Conservation (phyloP, 2,888 invertebrate genomes). For the Dicycla oo region DNA sequence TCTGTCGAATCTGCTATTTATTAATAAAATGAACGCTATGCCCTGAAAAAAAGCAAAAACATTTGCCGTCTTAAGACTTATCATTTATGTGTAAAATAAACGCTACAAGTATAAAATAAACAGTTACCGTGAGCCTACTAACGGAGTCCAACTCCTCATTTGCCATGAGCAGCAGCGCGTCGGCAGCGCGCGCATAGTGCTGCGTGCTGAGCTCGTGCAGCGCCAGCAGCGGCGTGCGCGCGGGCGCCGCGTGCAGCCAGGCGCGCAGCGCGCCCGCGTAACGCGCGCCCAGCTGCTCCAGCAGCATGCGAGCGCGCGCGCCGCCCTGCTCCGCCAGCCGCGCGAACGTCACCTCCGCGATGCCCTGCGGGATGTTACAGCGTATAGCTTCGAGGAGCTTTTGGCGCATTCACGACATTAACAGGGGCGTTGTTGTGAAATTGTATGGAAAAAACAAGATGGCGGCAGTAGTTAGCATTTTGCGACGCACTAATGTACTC, state of each 20-base stretch:
- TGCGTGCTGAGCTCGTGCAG: slow-evolving; percentile 65
- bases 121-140: slow-evolving; percentile 91
- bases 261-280: slow-evolving; percentile 51
- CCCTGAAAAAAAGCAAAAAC: no score
- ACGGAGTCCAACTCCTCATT: slow-evolving; percentile 91
- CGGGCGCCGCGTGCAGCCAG: slow-evolving; percentile 56
- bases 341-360: slow-evolving; percentile 77
- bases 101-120: no score
- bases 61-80: no score
- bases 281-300: slow-evolving; percentile 57
- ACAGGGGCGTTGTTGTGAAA: no score
- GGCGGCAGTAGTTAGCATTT: no score
- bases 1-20: no score
- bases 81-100: no score
- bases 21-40: no score
- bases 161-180: slow-evolving; percentile 85
- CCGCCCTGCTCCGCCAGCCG: slow-evolving; percentile 66
- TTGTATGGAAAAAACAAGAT: no score
- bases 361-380: slow-evolving; percentile 68
- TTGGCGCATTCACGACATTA: background rate
- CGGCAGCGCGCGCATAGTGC: slow-evolving; percentile 56
- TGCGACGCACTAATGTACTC: no score
- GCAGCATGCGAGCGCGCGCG: slow-evolving; percentile 35
- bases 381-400: background rate
- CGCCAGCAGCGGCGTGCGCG: slow-evolving; percentile 61